Conservation (phyloP, 2,113 vertebrate genomes). For the Melanocharis versteri region DNA sequence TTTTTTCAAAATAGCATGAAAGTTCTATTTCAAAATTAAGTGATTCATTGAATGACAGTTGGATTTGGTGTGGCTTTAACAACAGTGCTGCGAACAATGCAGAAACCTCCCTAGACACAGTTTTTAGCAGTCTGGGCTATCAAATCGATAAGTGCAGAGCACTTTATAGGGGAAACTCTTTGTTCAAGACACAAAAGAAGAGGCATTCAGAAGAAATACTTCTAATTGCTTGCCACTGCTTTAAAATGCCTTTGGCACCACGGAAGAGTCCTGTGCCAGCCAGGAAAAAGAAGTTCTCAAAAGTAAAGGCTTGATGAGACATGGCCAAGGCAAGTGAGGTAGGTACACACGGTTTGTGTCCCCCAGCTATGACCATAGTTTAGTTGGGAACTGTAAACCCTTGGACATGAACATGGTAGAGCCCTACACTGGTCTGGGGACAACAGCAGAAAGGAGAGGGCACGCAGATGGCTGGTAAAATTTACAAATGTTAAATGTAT, state of each 20-base stretch:
- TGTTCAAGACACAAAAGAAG: background rate
- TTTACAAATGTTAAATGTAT: background rate
- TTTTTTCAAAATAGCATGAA: background rate
- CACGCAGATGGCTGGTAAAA: background rate
- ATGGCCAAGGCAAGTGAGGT: background rate
- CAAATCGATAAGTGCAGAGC: background rate
- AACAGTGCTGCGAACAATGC: background rate
- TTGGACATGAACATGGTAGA: background rate
- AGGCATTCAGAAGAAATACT: background rate
- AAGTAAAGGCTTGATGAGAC: background rate
- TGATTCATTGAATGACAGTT: background rate
- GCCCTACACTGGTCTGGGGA: background rate
- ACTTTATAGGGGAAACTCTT: background rate
- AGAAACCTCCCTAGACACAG: background rate
- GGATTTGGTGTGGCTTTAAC: background rate
- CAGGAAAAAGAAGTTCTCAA: background rate
- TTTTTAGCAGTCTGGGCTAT: background rate
- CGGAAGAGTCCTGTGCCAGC: background rate
- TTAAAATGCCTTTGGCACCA: background rate
- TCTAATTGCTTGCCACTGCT: background rate
- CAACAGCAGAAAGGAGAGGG: background rate
- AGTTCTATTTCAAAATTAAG: background rate
- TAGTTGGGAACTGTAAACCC: background rate
- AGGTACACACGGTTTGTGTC: fast-evolving
- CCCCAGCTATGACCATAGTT: background rate